phyloP scores from a whole-genome alignment of 35 echinoderm and acorn worm genomes.

The Diadema setosum region DNA sequence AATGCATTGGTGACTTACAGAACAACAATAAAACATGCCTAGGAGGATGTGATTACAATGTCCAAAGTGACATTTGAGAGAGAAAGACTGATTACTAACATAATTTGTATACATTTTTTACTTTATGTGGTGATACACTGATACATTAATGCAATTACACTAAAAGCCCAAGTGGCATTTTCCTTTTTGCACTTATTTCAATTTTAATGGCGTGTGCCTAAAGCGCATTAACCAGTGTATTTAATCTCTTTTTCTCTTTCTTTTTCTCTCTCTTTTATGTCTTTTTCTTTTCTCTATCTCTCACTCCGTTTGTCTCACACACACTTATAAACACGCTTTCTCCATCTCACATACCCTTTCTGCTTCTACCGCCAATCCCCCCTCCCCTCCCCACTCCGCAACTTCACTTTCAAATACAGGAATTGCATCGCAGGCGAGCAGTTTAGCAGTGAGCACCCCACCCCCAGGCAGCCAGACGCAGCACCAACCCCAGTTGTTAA shows the following conservation, averaged over 20 bases:
- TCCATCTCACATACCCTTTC: not conserved
- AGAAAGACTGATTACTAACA: too few relatives aligned
- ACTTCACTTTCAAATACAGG: not conserved
- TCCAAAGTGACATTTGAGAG: too few relatives aligned
- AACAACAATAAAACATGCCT: too few relatives aligned
- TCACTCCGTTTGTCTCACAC: not conserved
- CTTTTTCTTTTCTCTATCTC: not conserved
- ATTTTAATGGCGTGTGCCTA: too few relatives aligned
- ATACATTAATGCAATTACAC: too few relatives aligned
- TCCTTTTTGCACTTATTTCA: too few relatives aligned
- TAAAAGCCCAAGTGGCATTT: too few relatives aligned
- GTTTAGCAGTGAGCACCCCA: not conserved
- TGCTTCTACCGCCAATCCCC: not conserved
- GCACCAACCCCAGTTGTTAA: conserved; percentile 13
- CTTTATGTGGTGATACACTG: too few relatives aligned
- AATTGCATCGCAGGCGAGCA: not conserved
- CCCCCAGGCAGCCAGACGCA: not conserved
- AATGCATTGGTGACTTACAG: too few relatives aligned
- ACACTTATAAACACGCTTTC: not conserved
- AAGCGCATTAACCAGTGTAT: too few relatives aligned
- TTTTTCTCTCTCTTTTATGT: not conserved
- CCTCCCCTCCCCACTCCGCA: not conserved
- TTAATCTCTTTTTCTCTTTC: not conserved
- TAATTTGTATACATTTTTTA: too few relatives aligned
- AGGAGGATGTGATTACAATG: too few relatives aligned